phyloP scores from a whole-genome alignment of 2,113 vertebrate species.

The Alethe castanea region DNA sequence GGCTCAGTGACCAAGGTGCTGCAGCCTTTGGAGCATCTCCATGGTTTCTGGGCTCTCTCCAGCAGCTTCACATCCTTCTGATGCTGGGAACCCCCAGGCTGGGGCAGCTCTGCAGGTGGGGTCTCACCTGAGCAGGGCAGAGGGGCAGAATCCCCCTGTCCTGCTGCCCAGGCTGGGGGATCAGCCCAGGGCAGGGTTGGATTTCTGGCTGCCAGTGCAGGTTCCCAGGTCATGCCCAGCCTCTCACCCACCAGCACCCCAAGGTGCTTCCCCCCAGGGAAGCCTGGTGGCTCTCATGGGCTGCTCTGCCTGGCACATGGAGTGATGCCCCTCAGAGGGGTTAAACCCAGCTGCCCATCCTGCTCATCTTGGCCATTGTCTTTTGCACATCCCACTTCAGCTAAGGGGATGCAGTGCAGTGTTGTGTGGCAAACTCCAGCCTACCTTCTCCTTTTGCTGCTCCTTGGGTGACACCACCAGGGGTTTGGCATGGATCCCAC shows the following conservation, averaged over 20 bases:
- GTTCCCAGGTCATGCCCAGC: background rate
- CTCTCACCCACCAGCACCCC: background rate
- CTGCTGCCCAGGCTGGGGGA: background rate
- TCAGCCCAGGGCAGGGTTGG: fast-evolving
- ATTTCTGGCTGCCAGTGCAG: background rate
- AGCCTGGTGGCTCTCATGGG: background rate
- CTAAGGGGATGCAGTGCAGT: background rate
- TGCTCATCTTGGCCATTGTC: background rate
- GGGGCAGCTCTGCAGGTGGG: background rate
- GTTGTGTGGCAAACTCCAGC: fast-evolving
- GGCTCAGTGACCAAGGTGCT: background rate
- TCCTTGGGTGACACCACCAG: background rate
- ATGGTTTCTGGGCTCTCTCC: background rate
- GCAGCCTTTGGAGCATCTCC: background rate
- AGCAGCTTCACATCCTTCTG: background rate
- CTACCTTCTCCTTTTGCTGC: background rate
- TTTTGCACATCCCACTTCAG: fast-evolving
- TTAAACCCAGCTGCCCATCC: background rate
- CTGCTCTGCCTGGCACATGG: background rate
- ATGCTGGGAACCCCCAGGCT: background rate
- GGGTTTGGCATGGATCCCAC: background rate
- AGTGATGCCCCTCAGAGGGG: background rate
- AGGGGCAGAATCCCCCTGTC: background rate
- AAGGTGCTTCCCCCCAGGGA: background rate
- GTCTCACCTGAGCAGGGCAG: background rate